Conservation (phyloP, 2,797 vertebrate genomes). For the Chelon auratus region DNA sequence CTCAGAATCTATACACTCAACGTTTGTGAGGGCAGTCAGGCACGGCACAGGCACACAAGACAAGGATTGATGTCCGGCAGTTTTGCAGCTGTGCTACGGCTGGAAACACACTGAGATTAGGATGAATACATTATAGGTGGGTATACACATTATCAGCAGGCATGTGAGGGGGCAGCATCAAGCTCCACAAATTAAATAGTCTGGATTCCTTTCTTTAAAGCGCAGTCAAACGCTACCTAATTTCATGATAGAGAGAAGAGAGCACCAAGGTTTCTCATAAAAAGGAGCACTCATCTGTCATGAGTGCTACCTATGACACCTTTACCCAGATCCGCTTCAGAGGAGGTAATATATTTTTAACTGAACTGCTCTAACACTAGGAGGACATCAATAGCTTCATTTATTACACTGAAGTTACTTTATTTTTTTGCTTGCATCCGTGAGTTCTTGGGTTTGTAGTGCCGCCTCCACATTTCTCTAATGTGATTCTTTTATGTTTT, state of each 20-base stretch:
- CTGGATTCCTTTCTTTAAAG: conserved; percentile 13
- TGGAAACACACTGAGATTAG: conserved; percentile 44
- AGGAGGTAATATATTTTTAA: background rate
- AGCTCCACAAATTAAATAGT: conserved; percentile 24
- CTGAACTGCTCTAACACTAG: background rate
- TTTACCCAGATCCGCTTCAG: conserved; percentile 3
- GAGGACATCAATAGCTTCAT: background rate
- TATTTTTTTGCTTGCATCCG: background rate
- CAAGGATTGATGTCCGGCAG: conserved; percentile 39
- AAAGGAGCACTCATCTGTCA: background rate
- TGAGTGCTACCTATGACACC: background rate
- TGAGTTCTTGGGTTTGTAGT: background rate
- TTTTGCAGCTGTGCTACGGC: conserved; percentile 27
- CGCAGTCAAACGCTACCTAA: background rate
- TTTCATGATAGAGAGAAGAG: conserved; percentile 22
- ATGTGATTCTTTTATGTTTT: conserved; percentile 6
- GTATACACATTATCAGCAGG: conserved; percentile 27
- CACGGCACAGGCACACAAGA: conserved; percentile 5
- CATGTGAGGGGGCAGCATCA: conserved; percentile 18
- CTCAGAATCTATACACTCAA: background rate
- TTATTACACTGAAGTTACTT: background rate
- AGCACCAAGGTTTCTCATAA: conserved; percentile 1
- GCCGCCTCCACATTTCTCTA: background rate
- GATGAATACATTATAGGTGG: conserved; percentile 39
- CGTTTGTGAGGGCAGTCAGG: conserved; percentile 37